phyloP scores from a whole-genome alignment of 2,888 invertebrate genomes.

The Agrenia bidenticulata region DNA sequence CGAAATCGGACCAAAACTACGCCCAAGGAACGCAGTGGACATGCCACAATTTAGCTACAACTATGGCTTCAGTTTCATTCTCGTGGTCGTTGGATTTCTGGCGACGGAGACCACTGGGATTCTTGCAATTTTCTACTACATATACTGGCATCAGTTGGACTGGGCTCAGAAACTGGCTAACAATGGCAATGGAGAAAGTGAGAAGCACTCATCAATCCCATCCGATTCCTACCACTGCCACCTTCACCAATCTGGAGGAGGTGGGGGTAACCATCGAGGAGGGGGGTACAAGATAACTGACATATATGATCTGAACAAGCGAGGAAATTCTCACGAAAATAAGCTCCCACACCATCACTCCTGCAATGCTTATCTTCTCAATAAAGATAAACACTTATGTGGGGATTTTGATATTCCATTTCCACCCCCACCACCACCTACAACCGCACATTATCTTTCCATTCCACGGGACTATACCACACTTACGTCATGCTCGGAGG shows the following conservation, averaged over 20 bases:
- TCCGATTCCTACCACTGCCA: conserved; percentile 24
- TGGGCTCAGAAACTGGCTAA: conserved; percentile 44
- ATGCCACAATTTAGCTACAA: conserved; percentile 79
- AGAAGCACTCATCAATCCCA: background rate
- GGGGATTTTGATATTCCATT: conserved; percentile 30
- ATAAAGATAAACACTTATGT: conserved; percentile 21
- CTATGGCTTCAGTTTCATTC: conserved; percentile 81
- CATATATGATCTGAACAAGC: background rate
- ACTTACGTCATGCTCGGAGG: conserved; percentile 36
- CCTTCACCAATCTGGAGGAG: conserved; percentile 20
- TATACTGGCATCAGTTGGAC: conserved; percentile 66
- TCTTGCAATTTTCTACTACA: conserved; percentile 81
- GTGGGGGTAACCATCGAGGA: background rate
- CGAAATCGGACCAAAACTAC: conserved; percentile 82
- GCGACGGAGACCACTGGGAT: conserved; percentile 82
- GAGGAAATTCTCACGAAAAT: background rate
- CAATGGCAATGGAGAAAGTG: conserved; percentile 9
- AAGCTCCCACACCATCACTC: conserved; percentile 15
- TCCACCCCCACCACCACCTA: conserved; percentile 48
- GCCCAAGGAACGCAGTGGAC: conserved; percentile 74
- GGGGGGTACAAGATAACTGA: background rate
- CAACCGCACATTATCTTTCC: conserved; percentile 28
- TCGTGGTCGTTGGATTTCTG: conserved; percentile 81
- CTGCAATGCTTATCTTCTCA: conserved; percentile 9
- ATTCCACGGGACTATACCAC: conserved; percentile 38